These are phyloP conservation scores for Perizoma affinitatum DNA, from an alignment of 2,888 invertebrate species.

Conservation along the genomic window DNA sequence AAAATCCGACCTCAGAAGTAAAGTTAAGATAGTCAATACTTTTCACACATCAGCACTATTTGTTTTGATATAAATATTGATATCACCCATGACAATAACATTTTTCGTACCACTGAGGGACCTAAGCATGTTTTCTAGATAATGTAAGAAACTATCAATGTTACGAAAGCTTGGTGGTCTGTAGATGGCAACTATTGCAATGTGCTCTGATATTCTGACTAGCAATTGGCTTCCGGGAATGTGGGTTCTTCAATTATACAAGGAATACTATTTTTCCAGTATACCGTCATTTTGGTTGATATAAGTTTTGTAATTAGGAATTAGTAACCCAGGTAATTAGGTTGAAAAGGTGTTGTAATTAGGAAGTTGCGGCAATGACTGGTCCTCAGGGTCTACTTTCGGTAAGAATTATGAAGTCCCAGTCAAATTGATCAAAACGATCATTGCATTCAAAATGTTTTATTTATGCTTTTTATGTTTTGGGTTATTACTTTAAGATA, in stretches of 20 bases:
- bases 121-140: neutral
- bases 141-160: neutral
- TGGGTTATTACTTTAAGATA: slow-evolving; percentile 6
- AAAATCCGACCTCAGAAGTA: slow-evolving; percentile 1
- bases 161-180: slow-evolving; percentile 1
- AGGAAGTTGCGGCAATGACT: neutral
- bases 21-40: slow-evolving; percentile 9
- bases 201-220: neutral
- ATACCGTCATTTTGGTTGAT: slow-evolving; percentile 7
- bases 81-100: slow-evolving; percentile 1
- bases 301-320: neutral
- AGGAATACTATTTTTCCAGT: neutral
- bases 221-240: slow-evolving; percentile 1
- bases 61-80: slow-evolving; percentile 1
- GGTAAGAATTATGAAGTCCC: slow-evolving; percentile 2
- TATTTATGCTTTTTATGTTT: slow-evolving; percentile 12
- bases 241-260: neutral
- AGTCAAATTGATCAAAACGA: neutral
- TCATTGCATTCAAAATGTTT: neutral
- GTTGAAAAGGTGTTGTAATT: too few species aligned
- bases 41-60: neutral
- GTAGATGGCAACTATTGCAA: slow-evolving; percentile 8
- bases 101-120: neutral
- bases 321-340: too few species aligned
- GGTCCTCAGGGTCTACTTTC: neutral